These are phyloP conservation scores for Patella vulgata DNA, from an alignment of 1,140 invertebrate genomes.

Conservation along the genomic window DNA sequence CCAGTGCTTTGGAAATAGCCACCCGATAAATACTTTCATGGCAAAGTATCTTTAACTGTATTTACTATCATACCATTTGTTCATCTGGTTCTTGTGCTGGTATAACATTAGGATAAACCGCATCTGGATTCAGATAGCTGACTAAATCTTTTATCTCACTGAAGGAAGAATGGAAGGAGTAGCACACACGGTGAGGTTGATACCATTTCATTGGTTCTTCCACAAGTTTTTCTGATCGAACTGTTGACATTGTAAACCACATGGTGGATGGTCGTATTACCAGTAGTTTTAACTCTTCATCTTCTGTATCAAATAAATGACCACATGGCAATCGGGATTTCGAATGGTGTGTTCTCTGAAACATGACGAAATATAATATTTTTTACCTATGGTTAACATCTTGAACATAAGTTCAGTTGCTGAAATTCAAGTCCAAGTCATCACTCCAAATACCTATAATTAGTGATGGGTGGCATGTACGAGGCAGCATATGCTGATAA, in stretches of 20 bases:
- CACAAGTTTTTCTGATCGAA: constrained; percentile 26
- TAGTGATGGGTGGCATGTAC: too few species aligned
- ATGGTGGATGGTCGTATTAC: constrained; percentile 60
- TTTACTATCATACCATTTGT: constrained; percentile 27
- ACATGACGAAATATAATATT: neutral
- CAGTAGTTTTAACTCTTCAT: constrained; percentile 37
- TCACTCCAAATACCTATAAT: too few species aligned
- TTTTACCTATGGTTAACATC: neutral
- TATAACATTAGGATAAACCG: constrained; percentile 57
- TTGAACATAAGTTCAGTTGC: too few species aligned
- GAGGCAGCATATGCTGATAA: too few species aligned
- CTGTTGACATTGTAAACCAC: constrained; percentile 55
- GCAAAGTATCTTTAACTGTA: too few species aligned
- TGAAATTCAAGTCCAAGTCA: too few species aligned
- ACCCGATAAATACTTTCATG: too few species aligned
- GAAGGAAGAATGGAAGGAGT: constrained; percentile 65
- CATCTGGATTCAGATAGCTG: constrained; percentile 52
- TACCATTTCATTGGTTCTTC: constrained; percentile 16
- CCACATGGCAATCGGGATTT: constrained; percentile 36
- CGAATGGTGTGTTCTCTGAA: neutral
- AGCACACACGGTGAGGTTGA: constrained; percentile 56
- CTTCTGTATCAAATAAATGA: constrained; percentile 14
- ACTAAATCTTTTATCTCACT: constrained; percentile 59
- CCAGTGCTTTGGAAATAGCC: too few species aligned
- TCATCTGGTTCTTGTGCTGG: constrained; percentile 40